These are phyloP conservation scores for Porites divaricata DNA, from an alignment of 92 coral and sea anemone species.

Conservation along the genomic window DNA sequence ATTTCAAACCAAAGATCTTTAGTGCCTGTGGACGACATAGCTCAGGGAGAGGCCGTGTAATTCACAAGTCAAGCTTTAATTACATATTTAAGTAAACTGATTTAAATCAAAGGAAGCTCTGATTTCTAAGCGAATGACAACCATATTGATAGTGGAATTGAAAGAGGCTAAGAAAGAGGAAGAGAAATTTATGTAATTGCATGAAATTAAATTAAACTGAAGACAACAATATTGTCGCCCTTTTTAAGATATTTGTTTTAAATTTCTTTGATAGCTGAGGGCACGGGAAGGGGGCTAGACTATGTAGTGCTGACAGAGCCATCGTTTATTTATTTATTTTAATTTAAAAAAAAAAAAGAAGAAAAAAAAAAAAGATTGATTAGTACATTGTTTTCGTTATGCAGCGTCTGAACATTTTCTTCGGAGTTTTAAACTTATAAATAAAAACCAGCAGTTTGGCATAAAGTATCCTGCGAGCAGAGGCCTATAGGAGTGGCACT, in stretches of 20 bases:
- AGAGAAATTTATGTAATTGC: neutral
- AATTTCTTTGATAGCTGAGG: no score
- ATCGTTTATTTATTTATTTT: no score
- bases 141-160: slow-evolving; percentile 2
- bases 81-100: neutral
- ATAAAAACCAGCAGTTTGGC: no score
- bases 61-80: neutral
- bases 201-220: neutral
- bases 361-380: no score
- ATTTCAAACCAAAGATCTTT: neutral
- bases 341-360: no score
- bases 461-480: no score
- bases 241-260: neutral
- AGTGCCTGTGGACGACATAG: neutral
- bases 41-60: neutral
- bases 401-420: no score
- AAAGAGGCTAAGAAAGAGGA: neutral
- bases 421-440: no score
- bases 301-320: no score
- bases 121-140: slow-evolving; percentile 6
- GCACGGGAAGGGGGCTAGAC: no score
- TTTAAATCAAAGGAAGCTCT: neutral
- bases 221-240: neutral
- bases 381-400: no score
- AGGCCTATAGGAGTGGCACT: no score